Evolutionary conservation across 92 coral and sea anemone genomes (phyloP).

Genomic region (Paramuricea clavata): DNA sequence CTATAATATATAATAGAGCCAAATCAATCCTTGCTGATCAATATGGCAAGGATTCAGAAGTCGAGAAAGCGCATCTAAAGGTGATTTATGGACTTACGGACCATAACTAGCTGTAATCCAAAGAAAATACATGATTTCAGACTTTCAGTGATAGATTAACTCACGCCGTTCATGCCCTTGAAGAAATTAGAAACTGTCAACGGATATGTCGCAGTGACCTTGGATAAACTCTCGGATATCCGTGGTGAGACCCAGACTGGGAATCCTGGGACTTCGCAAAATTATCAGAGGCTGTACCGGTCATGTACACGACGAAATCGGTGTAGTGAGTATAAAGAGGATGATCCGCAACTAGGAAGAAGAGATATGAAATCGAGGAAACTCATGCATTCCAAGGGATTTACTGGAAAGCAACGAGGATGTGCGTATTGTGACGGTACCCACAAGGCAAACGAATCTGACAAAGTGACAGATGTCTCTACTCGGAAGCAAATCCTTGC

Average conservation of each 20-base stretch:
- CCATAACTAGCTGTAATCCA: background rate
- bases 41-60: background rate
- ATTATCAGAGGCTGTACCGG: slow-evolving; percentile 2
- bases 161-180: background rate
- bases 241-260: slow-evolving; percentile 10
- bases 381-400: background rate
- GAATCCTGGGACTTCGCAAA: slow-evolving; percentile 3
- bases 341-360: background rate
- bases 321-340: background rate
- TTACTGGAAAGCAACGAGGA: background rate
- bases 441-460: too few relatives aligned
- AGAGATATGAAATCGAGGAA: background rate
- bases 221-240: background rate
- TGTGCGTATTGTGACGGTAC: too few relatives aligned
- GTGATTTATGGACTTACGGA: background rate
- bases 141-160: background rate
- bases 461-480: too few relatives aligned
- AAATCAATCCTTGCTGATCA: background rate
- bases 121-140: too few relatives aligned
- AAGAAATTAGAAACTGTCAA: background rate
- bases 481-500: too few relatives aligned
- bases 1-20: background rate
- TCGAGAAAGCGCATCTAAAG: background rate
- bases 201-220: background rate
- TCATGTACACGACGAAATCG: background rate